These are phyloP conservation scores for Deroplatys truncata DNA, from an alignment of 2,888 invertebrate genomes.

Conservation along the genomic window DNA sequence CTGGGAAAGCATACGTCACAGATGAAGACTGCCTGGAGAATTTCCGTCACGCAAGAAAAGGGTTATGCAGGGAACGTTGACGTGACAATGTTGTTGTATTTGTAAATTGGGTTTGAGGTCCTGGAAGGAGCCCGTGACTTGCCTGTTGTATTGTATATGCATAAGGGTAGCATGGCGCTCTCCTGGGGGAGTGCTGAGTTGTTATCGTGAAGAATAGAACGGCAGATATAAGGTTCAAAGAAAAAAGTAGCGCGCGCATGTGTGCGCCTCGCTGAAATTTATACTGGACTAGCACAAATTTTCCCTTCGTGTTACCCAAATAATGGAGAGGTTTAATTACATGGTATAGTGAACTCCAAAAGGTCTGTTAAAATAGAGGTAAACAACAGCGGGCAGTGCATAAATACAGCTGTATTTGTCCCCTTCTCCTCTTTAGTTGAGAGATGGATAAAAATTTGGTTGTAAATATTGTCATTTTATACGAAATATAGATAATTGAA, in stretches of 20 bases:
- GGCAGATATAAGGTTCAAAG: background rate
- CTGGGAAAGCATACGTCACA: background rate
- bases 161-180: slow-evolving; percentile 1
- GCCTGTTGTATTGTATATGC: background rate
- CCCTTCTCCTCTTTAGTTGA: no score
- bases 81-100: background rate
- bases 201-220: slow-evolving; percentile 3
- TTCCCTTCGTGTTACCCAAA: no score
- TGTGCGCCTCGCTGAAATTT: no score
- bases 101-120: slow-evolving; percentile 2
- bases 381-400: no score
- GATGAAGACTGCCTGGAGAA: background rate
- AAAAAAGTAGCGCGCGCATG: background rate
- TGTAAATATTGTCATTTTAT: no score
- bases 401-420: no score
- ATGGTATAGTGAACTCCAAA: no score
- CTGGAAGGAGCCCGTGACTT: background rate
- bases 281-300: no score
- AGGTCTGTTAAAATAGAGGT: no score
- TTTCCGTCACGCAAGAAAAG: background rate
- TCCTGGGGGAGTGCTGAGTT: background rate
- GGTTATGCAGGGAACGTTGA: background rate
- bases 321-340: no score
- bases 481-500: no score
- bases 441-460: no score